Evolutionary conservation across 2,888 invertebrate genomes (phyloP), one percentile per base, ranked within the genome.

Genomic region (Oscheius sp.): DNA sequence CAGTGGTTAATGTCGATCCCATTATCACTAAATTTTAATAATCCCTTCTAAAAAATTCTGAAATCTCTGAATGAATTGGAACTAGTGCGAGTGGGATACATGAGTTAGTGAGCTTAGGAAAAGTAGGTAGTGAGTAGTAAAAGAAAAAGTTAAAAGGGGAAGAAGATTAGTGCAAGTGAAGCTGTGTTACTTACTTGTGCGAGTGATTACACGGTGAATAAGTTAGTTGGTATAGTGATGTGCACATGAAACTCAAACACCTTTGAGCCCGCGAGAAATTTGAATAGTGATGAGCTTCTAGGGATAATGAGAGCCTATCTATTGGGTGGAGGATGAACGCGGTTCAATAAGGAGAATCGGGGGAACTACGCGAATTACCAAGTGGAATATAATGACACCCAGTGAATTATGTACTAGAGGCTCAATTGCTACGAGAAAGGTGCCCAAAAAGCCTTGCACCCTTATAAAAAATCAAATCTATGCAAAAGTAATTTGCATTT

Each of bases 261-360:
- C 55, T 55, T 55, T 6, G 8, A 15, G 33, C 20, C 53, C 20
- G 3, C 8, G n/a, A 6, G 34, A 55, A 55, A 55, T 55, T 55
- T 55, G 55, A 55, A 55, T 55, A 55, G 37, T 20, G 34, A 55
- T 55, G 55, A 55, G 55, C 37, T 5, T 29, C 53, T 8, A 8
- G 31, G 34, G 55, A 55, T 55, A 55, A 55, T 55, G 55, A 55
- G 55, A 23, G 34, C 33, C 33, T 20, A n/a, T 20, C 29, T 27
- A n/a, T 61, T 31, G 45, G 61, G 20, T 20, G 20, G 34, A 25
- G 23, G 37, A 57, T 45, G 61, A 61, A 61, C 61, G 61, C n/a
- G 25, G 27, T 61, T 61, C 61, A 61, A 61, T 61, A 61, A 61
- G 61, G 45, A 45, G 61, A 61, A 58, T 39, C 42, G 39, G 58